Evolutionary conservation across 2,797 vertebrate species (phyloP).

Genomic region (Xenopus petersii): DNA sequence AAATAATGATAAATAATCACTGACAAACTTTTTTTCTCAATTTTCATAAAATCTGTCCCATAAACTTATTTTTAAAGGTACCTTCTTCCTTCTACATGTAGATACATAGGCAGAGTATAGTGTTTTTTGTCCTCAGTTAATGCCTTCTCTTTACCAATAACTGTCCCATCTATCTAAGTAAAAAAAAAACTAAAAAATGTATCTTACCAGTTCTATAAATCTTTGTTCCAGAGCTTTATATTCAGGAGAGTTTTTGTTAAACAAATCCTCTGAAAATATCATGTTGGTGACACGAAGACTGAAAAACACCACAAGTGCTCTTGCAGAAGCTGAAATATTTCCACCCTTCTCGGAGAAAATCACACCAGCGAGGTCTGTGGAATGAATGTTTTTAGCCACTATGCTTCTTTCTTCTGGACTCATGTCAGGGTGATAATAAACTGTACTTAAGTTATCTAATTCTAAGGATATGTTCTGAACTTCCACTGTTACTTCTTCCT

Average conservation of each 20-base stretch:
- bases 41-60: too few relatives aligned
- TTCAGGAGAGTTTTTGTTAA: slow-evolving; percentile 93
- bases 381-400: slow-evolving; percentile 60
- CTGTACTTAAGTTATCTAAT: slow-evolving; percentile 65
- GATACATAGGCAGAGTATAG: too few relatives aligned
- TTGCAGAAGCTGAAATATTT: slow-evolving; percentile 59
- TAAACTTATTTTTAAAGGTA: too few relatives aligned
- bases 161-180: too few relatives aligned
- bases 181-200: slow-evolving; percentile 4
- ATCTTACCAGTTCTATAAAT: slow-evolving; percentile 87
- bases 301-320: slow-evolving; percentile 90
- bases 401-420: slow-evolving; percentile 64
- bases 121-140: too few relatives aligned
- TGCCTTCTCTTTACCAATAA: too few relatives aligned
- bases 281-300: slow-evolving; percentile 96
- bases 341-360: slow-evolving; percentile 62
- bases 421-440: slow-evolving; percentile 64
- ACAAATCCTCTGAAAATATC: slow-evolving; percentile 90
- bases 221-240: slow-evolving; percentile 89
- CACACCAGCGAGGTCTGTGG: slow-evolving; percentile 68
- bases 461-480: slow-evolving; percentile 61
- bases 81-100: too few relatives aligned
- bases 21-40: too few relatives aligned
- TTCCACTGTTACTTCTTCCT: slow-evolving; percentile 52
- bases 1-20: too few relatives aligned